A percentile compares a stretch with the other conserved stretches of the same genome.
phyloP scores from a whole-genome alignment of 2,888 invertebrate genomes.

The Meandrusa payeni region DNA sequence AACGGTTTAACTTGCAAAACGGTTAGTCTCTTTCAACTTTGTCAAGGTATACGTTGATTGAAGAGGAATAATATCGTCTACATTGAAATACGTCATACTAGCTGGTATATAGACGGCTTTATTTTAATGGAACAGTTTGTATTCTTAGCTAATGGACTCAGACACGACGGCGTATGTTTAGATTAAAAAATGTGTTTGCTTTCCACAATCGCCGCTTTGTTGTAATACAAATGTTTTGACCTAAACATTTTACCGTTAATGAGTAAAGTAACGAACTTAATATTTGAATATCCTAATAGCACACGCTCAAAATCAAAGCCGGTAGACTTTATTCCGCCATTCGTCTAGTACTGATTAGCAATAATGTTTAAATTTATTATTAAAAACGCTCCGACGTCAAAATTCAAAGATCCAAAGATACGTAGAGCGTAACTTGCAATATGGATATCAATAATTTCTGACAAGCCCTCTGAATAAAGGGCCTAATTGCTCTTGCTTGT shows the following conservation, averaged over 20 bases:
- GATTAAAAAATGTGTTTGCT: conserved; percentile 47
- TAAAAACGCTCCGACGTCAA: too few species aligned
- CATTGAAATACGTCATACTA: conserved; percentile 62
- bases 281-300: too few species aligned
- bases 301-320: too few species aligned
- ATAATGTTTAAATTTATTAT: too few species aligned
- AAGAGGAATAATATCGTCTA: conserved; percentile 67
- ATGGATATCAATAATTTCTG: too few species aligned
- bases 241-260: conserved; percentile 33
- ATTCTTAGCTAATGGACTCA: conserved; percentile 65
- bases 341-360: too few species aligned
- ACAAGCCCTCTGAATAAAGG: too few species aligned
- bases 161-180: conserved; percentile 49
- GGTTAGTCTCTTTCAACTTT: conserved; percentile 57
- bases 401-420: too few species aligned
- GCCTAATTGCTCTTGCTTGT: too few species aligned
- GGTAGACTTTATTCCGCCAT: too few species aligned
- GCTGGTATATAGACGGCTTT: conserved; percentile 58
- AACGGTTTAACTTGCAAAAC: conserved; percentile 69
- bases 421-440: too few species aligned
- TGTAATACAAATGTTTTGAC: conserved; percentile 20
- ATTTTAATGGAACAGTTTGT: conserved; percentile 66
- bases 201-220: conserved; percentile 14
- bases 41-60: conserved; percentile 61
- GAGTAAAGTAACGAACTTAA: too few species aligned